Conservation (phyloP, 2,888 invertebrate species). For the Sinodicranocentrus sp. region DNA sequence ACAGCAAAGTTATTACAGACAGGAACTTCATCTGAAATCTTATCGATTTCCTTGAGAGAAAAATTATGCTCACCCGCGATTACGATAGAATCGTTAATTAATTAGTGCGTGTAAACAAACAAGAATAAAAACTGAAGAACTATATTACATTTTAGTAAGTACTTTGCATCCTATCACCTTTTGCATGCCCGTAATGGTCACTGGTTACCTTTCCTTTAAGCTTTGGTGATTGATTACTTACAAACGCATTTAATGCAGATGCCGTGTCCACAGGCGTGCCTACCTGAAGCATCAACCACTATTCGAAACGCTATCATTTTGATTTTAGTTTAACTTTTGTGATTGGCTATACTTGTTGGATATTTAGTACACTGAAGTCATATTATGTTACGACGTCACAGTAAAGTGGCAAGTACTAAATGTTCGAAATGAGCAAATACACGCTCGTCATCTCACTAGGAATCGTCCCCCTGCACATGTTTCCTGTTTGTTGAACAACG, state of each 20-base stretch:
- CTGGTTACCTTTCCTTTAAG: background rate
- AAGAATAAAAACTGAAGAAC: background rate
- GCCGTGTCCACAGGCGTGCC: too few species aligned
- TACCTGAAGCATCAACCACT: too few species aligned
- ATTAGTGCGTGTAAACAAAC: background rate
- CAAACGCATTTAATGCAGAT: background rate
- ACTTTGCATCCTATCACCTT: too few species aligned
- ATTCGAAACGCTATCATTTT: background rate
- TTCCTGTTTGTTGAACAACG: slow-evolving; percentile 1
- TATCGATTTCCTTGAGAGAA: slow-evolving; percentile 53
- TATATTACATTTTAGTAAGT: too few species aligned
- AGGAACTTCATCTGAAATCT: background rate
- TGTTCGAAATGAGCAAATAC: background rate
- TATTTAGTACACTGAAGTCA: background rate
- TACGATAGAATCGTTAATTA: background rate
- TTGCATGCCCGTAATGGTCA: too few species aligned
- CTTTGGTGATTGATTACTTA: background rate
- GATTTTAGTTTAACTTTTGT: background rate
- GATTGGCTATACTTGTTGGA: background rate
- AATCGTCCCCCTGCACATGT: background rate
- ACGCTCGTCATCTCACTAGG: too few species aligned
- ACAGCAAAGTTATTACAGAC: background rate
- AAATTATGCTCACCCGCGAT: background rate
- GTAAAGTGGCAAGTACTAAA: background rate
- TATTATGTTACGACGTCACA: background rate